Evolutionary conservation across 2,888 invertebrate genomes (phyloP).

Genomic region (Rotaria socialis): DNA sequence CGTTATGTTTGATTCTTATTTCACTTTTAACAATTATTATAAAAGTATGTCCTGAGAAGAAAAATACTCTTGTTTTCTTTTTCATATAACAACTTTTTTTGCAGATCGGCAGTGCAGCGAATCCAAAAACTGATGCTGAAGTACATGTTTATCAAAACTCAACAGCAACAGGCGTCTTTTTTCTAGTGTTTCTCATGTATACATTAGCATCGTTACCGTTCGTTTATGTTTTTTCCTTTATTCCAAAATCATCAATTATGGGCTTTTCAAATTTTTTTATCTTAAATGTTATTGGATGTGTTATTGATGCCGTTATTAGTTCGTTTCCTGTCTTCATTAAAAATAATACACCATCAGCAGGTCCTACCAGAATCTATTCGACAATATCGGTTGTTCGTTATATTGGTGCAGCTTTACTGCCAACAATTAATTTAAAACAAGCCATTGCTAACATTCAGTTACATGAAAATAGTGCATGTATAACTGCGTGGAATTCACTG

Average conservation of each 20-base stretch:
- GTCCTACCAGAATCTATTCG: not conserved
- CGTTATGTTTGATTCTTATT: constrained; percentile 22
- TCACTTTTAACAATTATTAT: not conserved
- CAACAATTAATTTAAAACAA: constrained; percentile 42
- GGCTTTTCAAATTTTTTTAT: constrained; percentile 25
- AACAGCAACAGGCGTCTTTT: not conserved
- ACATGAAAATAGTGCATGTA: constrained; percentile 31
- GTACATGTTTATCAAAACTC: not conserved
- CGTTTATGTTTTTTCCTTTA: not conserved
- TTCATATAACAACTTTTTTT: not conserved
- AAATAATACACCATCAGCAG: not conserved
- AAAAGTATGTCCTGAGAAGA: not conserved
- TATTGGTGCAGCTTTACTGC: constrained; percentile 38
- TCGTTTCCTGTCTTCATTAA: not conserved
- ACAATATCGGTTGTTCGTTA: not conserved
- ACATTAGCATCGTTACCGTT: constrained; percentile 9
- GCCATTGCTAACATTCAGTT: constrained; percentile 40
- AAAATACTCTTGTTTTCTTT: not conserved
- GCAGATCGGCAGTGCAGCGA: not conserved
- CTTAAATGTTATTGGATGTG: not conserved
- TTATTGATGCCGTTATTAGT: not conserved
- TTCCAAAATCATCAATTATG: not conserved
- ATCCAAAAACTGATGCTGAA: constrained; percentile 20
- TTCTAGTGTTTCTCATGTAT: not conserved
- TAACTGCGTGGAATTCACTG: constrained; percentile 18